Percentiles rank a stretch among this genome's conserved stretches.
Evolutionary conservation across 2,797 vertebrate genomes (phyloP).

Genomic region (Pseudotriccus pelzelni): DNA sequence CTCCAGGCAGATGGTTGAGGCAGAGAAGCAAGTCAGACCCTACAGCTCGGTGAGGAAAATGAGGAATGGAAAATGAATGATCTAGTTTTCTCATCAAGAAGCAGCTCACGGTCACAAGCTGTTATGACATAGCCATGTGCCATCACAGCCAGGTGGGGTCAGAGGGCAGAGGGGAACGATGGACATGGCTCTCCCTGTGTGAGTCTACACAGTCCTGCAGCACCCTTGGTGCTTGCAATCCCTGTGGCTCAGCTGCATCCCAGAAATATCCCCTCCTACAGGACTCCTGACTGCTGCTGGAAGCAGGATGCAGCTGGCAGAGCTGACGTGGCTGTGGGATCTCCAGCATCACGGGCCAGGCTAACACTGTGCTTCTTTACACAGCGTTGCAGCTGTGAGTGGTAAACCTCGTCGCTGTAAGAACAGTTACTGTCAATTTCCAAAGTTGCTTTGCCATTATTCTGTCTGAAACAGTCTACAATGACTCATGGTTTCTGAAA

Average conservation of each 20-base stretch:
- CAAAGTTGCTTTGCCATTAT: neutral
- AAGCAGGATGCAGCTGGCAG: neutral
- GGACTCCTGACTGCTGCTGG: neutral
- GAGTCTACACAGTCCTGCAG: neutral
- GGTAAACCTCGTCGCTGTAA: neutral
- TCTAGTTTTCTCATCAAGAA: neutral
- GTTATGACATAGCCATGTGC: fast-evolving
- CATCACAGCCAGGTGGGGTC: neutral
- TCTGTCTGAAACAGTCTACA: neutral
- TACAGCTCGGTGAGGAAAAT: neutral
- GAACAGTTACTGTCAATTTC: neutral
- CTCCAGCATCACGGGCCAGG: fast-evolving
- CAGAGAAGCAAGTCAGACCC: fast-evolving
- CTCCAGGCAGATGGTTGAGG: neutral
- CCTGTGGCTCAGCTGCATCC: neutral
- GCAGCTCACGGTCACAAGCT: neutral
- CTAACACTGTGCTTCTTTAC: neutral
- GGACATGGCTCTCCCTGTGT: neutral
- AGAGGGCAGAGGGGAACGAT: neutral
- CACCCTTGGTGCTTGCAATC: neutral
- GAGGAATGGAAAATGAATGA: neutral
- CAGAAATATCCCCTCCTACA: neutral
- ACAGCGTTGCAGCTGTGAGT: neutral
- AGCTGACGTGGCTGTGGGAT: neutral
- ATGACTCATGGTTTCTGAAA: neutral